Evolutionary conservation across 2,113 vertebrate species (phyloP).

Genomic region (Mirza zaza): DNA sequence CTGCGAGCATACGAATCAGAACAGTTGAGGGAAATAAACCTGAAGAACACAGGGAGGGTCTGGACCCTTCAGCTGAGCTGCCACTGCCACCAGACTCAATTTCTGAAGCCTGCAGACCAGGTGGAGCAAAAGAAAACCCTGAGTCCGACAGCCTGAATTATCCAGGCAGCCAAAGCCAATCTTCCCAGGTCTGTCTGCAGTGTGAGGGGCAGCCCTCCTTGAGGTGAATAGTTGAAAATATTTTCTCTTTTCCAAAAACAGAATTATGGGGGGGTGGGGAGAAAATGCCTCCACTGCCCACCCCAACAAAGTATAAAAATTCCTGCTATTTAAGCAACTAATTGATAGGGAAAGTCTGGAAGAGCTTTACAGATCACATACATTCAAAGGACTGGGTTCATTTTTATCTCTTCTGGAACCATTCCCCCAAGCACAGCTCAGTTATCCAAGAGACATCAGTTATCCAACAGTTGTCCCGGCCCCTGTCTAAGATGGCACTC

Average conservation of each 20-base stretch:
- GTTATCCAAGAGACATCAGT: background rate
- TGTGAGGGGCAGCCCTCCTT: background rate
- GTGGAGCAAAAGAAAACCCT: background rate
- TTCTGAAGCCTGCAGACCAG: background rate
- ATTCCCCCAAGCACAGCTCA: background rate
- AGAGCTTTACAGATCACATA: background rate
- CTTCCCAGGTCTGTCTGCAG: constrained; percentile 24
- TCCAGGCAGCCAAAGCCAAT: constrained; percentile 17
- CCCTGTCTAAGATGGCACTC: background rate
- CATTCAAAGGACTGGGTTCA: background rate
- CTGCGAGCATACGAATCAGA: background rate
- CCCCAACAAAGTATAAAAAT: background rate
- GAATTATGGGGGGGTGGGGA: background rate
- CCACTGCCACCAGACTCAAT: background rate
- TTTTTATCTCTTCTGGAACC: background rate
- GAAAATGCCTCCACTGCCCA: background rate
- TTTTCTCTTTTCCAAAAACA: constrained; percentile 24
- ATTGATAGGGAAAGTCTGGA: background rate
- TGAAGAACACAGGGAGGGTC: background rate
- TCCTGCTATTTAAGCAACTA: background rate
- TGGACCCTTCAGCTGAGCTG: background rate
- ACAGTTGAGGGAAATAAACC: background rate
- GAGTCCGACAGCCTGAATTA: constrained; percentile 60
- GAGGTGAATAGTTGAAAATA: background rate
- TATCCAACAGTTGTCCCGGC: background rate